These are phyloP conservation scores for Calephelis virginiensis DNA, from an alignment of 1,140 invertebrate species.

Conservation along the genomic window DNA sequence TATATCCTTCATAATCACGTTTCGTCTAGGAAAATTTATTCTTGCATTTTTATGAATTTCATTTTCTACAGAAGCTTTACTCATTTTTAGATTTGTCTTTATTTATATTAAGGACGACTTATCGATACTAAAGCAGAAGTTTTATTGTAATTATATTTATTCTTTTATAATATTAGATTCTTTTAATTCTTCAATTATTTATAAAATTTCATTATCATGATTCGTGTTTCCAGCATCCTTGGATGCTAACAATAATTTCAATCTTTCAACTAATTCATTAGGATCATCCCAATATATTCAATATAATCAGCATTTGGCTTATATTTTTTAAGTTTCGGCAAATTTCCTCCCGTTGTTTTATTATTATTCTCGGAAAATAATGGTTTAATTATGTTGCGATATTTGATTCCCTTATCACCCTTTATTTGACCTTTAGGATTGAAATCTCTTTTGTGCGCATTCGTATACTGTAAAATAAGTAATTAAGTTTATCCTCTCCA, in stretches of 20 bases:
- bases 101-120: conserved; percentile 3
- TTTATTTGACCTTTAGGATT: conserved; percentile 26
- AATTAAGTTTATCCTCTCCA: neutral
- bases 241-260: conserved; percentile 45
- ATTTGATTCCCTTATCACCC: conserved; percentile 27
- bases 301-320: conserved; percentile 27
- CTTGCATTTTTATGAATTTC: conserved; percentile 58
- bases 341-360: conserved; percentile 17
- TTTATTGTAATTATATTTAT: conserved; percentile 10
- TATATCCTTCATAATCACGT: conserved; percentile 48
- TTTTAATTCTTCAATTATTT: conserved; percentile 53
- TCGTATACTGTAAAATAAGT: neutral
- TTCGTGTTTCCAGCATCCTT: conserved; percentile 47
- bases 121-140: neutral
- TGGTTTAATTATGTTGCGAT: conserved; percentile 24
- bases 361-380: conserved; percentile 15
- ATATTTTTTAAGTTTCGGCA: conserved; percentile 24
- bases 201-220: conserved; percentile 60
- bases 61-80: conserved; percentile 38
- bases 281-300: conserved; percentile 32
- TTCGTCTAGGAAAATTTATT: conserved; percentile 50
- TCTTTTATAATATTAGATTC: conserved; percentile 26
- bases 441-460: conserved; percentile 27
- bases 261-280: conserved; percentile 25
- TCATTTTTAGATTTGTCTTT: neutral